Conservation (phyloP, 2,113 vertebrate species). For the Stictonetta naevosa region DNA sequence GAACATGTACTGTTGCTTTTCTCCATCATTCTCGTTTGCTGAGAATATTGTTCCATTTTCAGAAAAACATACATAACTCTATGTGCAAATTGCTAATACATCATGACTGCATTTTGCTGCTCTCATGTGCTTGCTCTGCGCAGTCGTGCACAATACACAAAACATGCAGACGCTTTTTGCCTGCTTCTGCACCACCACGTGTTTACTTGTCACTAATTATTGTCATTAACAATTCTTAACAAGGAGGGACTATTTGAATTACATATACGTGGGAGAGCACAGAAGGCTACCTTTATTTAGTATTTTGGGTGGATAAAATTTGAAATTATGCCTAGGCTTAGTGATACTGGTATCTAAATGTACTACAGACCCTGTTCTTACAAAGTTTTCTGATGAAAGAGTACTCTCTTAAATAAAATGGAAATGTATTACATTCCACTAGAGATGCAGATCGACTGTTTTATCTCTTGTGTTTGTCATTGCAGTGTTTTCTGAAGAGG, state of each 20-base stretch:
- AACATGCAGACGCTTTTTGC: background rate
- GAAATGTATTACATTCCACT: background rate
- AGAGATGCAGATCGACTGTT: background rate
- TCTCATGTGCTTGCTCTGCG: background rate
- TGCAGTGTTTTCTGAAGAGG: background rate
- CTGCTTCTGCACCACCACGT: background rate
- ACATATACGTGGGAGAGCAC: background rate
- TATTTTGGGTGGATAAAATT: background rate
- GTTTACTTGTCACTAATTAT: background rate
- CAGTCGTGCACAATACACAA: background rate
- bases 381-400: background rate
- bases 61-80: no score
- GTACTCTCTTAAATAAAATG: background rate
- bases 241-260: background rate
- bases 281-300: background rate
- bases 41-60: background rate
- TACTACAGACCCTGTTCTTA: background rate
- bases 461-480: background rate
- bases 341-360: background rate
- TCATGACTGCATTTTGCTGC: background rate
- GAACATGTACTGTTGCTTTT: background rate
- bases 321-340: background rate
- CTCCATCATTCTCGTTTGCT: background rate
- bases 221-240: background rate
- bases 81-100: accelerated